Evolutionary conservation across 2,113 vertebrate species (phyloP).

Genomic region (Lathamus discolor): DNA sequence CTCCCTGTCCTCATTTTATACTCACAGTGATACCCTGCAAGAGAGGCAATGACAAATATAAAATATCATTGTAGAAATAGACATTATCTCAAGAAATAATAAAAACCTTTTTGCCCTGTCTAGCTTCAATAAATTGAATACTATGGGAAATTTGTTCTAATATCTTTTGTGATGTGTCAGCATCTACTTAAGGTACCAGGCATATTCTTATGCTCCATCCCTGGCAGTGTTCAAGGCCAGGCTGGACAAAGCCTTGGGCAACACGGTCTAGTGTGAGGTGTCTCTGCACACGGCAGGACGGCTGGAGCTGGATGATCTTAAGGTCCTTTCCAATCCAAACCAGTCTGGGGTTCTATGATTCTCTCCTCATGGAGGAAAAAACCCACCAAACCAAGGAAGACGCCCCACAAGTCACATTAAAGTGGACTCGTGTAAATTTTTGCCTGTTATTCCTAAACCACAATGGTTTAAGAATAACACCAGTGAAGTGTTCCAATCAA

Average conservation of each 20-base stretch:
- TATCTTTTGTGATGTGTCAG: background rate
- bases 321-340: background rate
- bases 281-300: background rate
- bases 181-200: background rate
- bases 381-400: background rate
- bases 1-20: slow-evolving; percentile 92
- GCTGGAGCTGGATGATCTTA: background rate
- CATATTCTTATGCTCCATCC: background rate
- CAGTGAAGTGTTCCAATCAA: background rate
- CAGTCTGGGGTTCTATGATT: background rate
- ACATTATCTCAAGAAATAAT: background rate
- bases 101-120: background rate
- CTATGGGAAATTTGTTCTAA: background rate
- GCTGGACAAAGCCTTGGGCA: background rate
- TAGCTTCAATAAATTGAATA: background rate
- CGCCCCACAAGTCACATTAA: background rate
- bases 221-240: background rate
- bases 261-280: background rate
- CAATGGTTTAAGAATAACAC: background rate
- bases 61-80: background rate
- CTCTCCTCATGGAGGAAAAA: background rate
- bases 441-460: background rate
- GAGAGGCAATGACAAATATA: background rate
- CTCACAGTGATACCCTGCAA: slow-evolving; percentile 91
- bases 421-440: background rate